These are phyloP conservation scores for Cryptus viduatorius DNA, from an alignment of 2,888 invertebrate genomes.

Conservation along the genomic window DNA sequence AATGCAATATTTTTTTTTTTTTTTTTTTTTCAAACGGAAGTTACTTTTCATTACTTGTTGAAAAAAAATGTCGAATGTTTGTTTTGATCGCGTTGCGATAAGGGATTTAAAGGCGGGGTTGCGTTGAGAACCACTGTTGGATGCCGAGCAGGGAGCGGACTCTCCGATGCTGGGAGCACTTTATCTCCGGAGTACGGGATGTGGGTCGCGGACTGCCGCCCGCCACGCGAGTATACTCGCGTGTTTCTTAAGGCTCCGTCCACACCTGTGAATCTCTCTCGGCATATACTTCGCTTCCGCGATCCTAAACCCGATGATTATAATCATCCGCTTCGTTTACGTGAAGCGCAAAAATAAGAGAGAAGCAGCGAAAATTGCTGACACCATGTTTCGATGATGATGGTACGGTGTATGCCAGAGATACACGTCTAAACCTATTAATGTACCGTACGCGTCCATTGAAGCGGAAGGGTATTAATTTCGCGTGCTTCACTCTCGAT, in stretches of 20 bases:
- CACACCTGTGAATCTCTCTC: constrained; percentile 41
- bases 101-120: constrained; percentile 79
- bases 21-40: too few species aligned
- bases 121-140: constrained; percentile 81
- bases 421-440: constrained; percentile 11
- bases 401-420: background rate
- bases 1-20: too few species aligned
- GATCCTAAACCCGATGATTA: constrained; percentile 43
- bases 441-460: constrained; percentile 48
- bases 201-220: constrained; percentile 83
- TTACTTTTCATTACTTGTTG: too few species aligned
- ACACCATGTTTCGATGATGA: background rate
- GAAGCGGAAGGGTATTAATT: constrained; percentile 67
- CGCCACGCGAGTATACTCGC: constrained; percentile 80
- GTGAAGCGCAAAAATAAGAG: constrained; percentile 17
- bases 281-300: constrained; percentile 50
- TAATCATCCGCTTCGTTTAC: constrained; percentile 50
- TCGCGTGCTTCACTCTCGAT: constrained; percentile 83
- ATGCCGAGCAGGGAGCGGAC: constrained; percentile 77
- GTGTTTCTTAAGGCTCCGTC: constrained; percentile 62
- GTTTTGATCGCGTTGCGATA: constrained; percentile 11
- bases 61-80: background rate
- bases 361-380: constrained; percentile 26
- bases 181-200: constrained; percentile 81
- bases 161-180: constrained; percentile 78